Conservation (phyloP, 1,140 invertebrate genomes). For the Eupristina koningsbergeri region DNA sequence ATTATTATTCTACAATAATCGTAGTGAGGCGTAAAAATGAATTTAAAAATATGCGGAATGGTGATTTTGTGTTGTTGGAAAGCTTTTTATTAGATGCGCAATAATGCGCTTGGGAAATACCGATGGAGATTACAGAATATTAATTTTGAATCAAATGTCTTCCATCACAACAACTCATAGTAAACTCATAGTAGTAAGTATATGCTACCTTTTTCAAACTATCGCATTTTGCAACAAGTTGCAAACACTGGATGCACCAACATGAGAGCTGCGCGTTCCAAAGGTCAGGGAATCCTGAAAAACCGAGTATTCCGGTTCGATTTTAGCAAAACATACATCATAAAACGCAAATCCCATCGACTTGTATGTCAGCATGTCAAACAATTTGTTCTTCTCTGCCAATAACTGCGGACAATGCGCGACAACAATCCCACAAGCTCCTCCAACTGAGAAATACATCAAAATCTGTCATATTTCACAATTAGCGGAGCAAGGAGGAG, state of each 20-base stretch:
- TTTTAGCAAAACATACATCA: not conserved
- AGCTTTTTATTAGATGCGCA: not conserved
- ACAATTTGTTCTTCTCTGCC: not conserved
- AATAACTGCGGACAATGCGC: slow-evolving; percentile 3
- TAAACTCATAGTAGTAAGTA: no score
- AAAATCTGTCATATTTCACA: slow-evolving; percentile 41
- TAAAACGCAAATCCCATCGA: not conserved
- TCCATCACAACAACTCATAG: no score
- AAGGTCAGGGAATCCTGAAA: not conserved
- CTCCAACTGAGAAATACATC: not conserved
- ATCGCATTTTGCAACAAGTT: not conserved
- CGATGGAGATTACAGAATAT: not conserved
- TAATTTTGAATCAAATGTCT: no score
- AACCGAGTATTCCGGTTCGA: not conserved
- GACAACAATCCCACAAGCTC: not conserved
- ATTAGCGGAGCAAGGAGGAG: slow-evolving; percentile 8
- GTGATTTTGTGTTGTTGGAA: not conserved
- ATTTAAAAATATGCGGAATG: not conserved
- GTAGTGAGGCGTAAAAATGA: not conserved
- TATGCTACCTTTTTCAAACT: no score
- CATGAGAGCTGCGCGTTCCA: not conserved
- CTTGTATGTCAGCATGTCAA: slow-evolving; percentile 43
- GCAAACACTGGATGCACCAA: not conserved
- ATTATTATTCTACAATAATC: not conserved
- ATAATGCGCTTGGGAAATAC: not conserved